Conservation (phyloP, 2,888 invertebrate genomes). For the Drosophila nigricruria region DNA sequence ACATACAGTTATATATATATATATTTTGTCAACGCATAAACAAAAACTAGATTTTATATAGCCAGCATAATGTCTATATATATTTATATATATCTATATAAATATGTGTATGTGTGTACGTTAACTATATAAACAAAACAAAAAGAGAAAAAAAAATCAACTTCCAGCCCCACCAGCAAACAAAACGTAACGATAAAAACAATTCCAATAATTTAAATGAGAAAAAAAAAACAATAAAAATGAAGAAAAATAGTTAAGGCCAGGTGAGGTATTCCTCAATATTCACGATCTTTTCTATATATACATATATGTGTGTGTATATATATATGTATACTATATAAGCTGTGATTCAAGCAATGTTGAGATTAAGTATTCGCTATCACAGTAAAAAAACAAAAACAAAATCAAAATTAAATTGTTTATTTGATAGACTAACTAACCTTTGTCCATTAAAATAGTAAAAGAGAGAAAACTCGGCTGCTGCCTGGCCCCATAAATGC, state of each 20-base stretch:
- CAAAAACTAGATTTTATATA: slow-evolving; percentile 38
- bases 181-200: slow-evolving; percentile 25
- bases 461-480: slow-evolving; percentile 5
- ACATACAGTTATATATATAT: slow-evolving; percentile 37
- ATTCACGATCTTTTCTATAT: slow-evolving; percentile 23
- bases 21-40: slow-evolving; percentile 44
- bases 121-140: slow-evolving; percentile 57
- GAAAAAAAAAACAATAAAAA: neutral
- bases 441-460: slow-evolving; percentile 9
- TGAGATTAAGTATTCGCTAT: slow-evolving; percentile 31
- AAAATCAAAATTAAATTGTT: slow-evolving; percentile 3
- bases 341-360: slow-evolving; percentile 30
- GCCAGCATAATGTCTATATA: slow-evolving; percentile 37
- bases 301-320: neutral
- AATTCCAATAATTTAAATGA: slow-evolving; percentile 51
- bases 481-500: slow-evolving; percentile 43
- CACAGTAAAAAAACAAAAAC: slow-evolving; percentile 12
- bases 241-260: slow-evolving; percentile 29
- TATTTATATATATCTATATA: slow-evolving; percentile 6
- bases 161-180: slow-evolving; percentile 76
- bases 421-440: slow-evolving; percentile 2
- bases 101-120: slow-evolving; percentile 51
- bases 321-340: slow-evolving; percentile 2
- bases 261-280: slow-evolving; percentile 23
- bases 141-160: slow-evolving; percentile 19